Evolutionary conservation across 2,888 invertebrate genomes (phyloP).

Genomic region (Auanema freiburgensis): DNA sequence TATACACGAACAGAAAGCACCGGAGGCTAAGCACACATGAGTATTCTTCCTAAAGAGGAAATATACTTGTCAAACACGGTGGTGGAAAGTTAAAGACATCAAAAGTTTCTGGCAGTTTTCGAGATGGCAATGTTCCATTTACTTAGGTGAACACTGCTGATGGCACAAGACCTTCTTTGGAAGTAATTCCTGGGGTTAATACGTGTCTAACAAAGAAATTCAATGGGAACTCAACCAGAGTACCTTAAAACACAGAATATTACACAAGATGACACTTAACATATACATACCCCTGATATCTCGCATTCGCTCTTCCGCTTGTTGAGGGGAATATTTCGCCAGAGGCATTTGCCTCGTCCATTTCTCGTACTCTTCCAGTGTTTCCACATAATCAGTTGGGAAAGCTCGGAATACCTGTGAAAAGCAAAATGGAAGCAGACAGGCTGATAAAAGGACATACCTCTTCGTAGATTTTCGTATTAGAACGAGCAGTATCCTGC

Average conservation of each 20-base stretch:
- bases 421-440: background rate
- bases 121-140: slow-evolving; percentile 5
- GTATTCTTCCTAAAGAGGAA: too few species aligned
- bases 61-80: too few species aligned
- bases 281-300: slow-evolving; percentile 63
- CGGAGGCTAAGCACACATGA: too few species aligned
- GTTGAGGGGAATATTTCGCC: slow-evolving; percentile 74
- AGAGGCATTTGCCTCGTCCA: slow-evolving; percentile 78
- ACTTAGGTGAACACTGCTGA: slow-evolving; percentile 81
- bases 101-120: slow-evolving; percentile 1
- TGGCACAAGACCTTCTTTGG: slow-evolving; percentile 90
- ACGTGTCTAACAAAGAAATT: slow-evolving; percentile 85
- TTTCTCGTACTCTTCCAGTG: slow-evolving; percentile 76
- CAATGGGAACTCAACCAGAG: slow-evolving; percentile 84
- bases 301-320: slow-evolving; percentile 52
- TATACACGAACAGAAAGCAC: too few species aligned
- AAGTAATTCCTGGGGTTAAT: slow-evolving; percentile 79
- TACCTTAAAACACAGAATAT: slow-evolving; percentile 72
- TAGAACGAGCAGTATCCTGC: slow-evolving; percentile 78
- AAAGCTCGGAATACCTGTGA: slow-evolving; percentile 82
- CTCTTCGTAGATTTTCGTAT: slow-evolving; percentile 87
- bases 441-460: slow-evolving; percentile 64
- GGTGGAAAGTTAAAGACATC: too few species aligned
- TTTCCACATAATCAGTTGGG: slow-evolving; percentile 81
- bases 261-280: background rate